Base-by-base conservation (phyloP, 53 echinoderm and acorn worm genomes). In the Mesocentrotus franciscanus region DNA sequence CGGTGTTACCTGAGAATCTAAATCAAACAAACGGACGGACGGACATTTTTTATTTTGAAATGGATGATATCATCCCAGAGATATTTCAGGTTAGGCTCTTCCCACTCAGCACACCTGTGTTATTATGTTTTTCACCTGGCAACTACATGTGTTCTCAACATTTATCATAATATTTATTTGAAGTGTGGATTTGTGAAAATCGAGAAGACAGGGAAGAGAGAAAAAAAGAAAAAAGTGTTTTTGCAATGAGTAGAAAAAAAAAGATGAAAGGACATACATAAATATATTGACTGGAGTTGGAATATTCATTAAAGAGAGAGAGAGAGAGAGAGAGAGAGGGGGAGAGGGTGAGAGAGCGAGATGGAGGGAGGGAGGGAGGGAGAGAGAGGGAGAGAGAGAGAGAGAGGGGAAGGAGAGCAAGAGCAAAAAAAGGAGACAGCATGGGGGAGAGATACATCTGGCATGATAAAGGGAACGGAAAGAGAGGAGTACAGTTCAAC, bases 91-190 rank as follows among this genome's bases (percentile, higher is more conserved):
- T 39, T 27, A 20, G 39, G 42, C 42, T 42, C 33, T 81, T 33
- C 81, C 81, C 81, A 81, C 81, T 81, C 22, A 30, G 36, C 36
- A 5, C 81, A 81, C 81, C 42, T 81, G 81, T 27, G 22, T 81
- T 18, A 81, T 81, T 22, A 39, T 10, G 17, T 78, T 78, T 78
- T 78, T 78, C 35, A 32, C 34, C 32, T 78, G 78, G 78, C 16
- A 33, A 33, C 81, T 20, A 81, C 81, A 16, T 42, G 81, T 81
- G 81, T 81, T 81, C 4, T 16, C 1, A 81, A 81, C 81, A 42
- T 81, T 42, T 81, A 81, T 36, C 17, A 81, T 81, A 81, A 81
- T 81, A 81, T 81, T 81, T 81, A 81, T 36, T 81, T 81, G 11
- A 16, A 39, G 42, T 33, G 42, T 39, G 81, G 74, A 30, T 74